phyloP scores from a whole-genome alignment of 2,113 vertebrate genomes.

The Miniopterus natalensis region DNA sequence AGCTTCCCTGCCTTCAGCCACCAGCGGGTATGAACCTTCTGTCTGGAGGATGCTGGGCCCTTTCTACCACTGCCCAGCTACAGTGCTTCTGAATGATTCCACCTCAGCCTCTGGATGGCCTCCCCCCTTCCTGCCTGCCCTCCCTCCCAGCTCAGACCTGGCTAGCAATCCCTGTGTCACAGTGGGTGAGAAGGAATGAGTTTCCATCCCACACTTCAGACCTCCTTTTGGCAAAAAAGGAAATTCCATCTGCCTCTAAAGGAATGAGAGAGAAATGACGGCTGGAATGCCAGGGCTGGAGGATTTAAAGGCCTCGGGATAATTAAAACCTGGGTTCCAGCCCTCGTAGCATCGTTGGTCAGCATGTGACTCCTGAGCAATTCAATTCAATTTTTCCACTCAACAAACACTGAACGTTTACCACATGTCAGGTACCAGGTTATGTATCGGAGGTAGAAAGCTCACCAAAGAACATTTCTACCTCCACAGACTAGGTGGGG shows the following conservation, averaged over 20 bases:
- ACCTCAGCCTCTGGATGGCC: neutral
- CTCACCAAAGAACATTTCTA: neutral
- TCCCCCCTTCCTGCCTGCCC: neutral
- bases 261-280: neutral
- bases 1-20: neutral
- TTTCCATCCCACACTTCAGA: neutral
- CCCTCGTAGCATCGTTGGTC: neutral
- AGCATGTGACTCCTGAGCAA: neutral
- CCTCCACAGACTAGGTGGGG: neutral
- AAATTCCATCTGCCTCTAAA: neutral
- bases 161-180: neutral
- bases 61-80: neutral
- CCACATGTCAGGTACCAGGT: neutral
- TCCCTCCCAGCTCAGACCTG: neutral
- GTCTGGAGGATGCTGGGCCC: neutral
- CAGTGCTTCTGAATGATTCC: neutral
- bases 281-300: neutral
- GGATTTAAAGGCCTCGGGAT: neutral
- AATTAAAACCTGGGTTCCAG: neutral
- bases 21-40: neutral
- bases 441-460: neutral
- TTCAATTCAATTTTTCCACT: neutral
- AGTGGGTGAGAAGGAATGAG: neutral
- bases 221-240: neutral
- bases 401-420: neutral